These are phyloP conservation scores for Caloenas nicobarica DNA, from an alignment of 2,113 vertebrate genomes.

Conservation along the genomic window DNA sequence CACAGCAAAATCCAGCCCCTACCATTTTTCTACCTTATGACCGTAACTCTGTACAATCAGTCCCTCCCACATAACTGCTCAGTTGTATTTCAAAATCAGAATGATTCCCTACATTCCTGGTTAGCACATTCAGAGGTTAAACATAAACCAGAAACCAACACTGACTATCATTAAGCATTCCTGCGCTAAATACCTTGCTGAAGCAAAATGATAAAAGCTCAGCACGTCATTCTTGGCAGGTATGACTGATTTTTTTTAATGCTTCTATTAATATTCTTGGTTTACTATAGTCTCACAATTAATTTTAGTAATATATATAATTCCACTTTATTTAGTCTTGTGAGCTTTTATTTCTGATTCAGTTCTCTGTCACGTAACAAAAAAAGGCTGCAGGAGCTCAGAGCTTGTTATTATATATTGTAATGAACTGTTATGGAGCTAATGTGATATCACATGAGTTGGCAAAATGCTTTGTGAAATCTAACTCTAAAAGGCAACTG, in stretches of 20 bases:
- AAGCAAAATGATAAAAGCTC: constrained; percentile 49
- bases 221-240: constrained; percentile 29
- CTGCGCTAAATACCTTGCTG: constrained; percentile 44
- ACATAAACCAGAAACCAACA: constrained; percentile 68
- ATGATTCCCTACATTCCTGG: constrained; percentile 38
- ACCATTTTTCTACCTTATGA: not conserved
- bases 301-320: not conserved
- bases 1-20: not conserved
- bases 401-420: not conserved
- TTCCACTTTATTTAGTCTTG: not conserved
- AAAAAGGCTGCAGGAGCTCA: not conserved
- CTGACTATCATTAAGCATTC: constrained; percentile 49
- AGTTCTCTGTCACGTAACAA: not conserved
- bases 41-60: not conserved
- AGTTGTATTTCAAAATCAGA: constrained; percentile 40
- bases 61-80: constrained; percentile 13
- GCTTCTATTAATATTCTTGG: not conserved
- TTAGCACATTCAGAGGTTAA: constrained; percentile 59
- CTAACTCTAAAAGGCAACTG: not conserved
- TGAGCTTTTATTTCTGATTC: not conserved
- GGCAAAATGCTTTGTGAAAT: not conserved
- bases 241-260: not conserved
- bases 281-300: not conserved
- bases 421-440: not conserved
- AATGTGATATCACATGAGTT: not conserved